Percentiles rank a stretch among this genome's conserved stretches.
Evolutionary conservation across 1,140 invertebrate genomes (phyloP).

Genomic region (Brachionus calyciflorus): DNA sequence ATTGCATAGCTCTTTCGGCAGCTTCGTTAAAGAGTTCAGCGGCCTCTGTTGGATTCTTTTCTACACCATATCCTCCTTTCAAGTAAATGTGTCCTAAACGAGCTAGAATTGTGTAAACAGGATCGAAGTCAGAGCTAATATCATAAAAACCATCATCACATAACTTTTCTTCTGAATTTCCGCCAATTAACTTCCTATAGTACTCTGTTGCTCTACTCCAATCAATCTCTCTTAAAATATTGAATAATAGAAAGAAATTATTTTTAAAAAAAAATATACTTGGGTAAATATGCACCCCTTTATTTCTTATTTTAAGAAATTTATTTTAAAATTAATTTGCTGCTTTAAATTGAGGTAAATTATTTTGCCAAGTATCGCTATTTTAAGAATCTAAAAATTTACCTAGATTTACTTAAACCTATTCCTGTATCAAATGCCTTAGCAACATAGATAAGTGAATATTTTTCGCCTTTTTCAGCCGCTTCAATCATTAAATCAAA

Average conservation of each 20-base stretch:
- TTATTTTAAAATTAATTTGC: no score
- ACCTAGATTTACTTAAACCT: background rate
- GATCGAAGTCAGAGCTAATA: slow-evolving; percentile 55
- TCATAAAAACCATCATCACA: slow-evolving; percentile 61
- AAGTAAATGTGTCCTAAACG: slow-evolving; percentile 63
- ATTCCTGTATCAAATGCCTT: slow-evolving; percentile 62
- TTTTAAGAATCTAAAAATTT: slow-evolving; percentile 15
- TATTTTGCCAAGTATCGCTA: no score
- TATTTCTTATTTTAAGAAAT: no score
- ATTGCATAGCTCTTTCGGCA: slow-evolving; percentile 64
- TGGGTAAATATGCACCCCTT: no score
- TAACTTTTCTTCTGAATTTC: slow-evolving; percentile 61
- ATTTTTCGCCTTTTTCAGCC: slow-evolving; percentile 63
- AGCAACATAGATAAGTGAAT: slow-evolving; percentile 64
- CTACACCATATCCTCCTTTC: slow-evolving; percentile 61
- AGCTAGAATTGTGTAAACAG: slow-evolving; percentile 61
- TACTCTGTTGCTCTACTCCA: slow-evolving; percentile 60
- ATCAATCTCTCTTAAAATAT: slow-evolving; percentile 56
- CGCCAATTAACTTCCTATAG: slow-evolving; percentile 61
- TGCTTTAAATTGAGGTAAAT: no score
- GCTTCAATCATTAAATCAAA: slow-evolving; percentile 62
- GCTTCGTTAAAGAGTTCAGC: slow-evolving; percentile 64
- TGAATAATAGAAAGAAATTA: background rate
- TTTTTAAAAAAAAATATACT: no score
- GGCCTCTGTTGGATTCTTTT: slow-evolving; percentile 58